Conservation (phyloP, 2,888 invertebrate species). For the Cataglyphis livida region DNA sequence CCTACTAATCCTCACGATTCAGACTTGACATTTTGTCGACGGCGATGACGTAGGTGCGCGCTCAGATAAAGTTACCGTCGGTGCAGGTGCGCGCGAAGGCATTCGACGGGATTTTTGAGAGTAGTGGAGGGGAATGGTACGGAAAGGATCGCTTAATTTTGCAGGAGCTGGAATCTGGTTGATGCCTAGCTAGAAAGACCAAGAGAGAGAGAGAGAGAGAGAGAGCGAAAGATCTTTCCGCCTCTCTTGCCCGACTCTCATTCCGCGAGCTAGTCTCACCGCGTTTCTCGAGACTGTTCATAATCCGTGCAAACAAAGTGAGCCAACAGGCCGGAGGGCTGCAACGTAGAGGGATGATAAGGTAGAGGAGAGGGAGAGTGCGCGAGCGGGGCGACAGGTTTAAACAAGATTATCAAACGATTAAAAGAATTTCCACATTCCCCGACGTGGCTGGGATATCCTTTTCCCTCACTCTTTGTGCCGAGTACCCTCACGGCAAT, state of each 20-base stretch:
- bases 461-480: slow-evolving; percentile 56
- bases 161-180: slow-evolving; percentile 66
- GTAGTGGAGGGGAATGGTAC: not conserved
- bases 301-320: slow-evolving; percentile 80
- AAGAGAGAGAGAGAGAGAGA: not conserved
- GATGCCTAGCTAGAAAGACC: slow-evolving; percentile 49
- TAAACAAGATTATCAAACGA: slow-evolving; percentile 84
- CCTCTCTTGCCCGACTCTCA: slow-evolving; percentile 58
- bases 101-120: slow-evolving; percentile 19
- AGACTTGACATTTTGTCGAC: slow-evolving; percentile 29
- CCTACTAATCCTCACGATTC: slow-evolving; percentile 19
- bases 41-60: slow-evolving; percentile 36
- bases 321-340: slow-evolving; percentile 73
- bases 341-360: slow-evolving; percentile 3
- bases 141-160: slow-evolving; percentile 66
- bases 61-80: slow-evolving; percentile 51
- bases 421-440: slow-evolving; percentile 81
- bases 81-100: slow-evolving; percentile 58
- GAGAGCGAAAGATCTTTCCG: slow-evolving; percentile 50
- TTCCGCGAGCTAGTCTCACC: slow-evolving; percentile 54
- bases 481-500: slow-evolving; percentile 69
- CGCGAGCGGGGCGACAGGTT: slow-evolving; percentile 76
- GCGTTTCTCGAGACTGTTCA: slow-evolving; percentile 73
- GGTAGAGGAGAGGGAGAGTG: not conserved
- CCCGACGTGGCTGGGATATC: slow-evolving; percentile 38